A percentile compares a stretch with the other conserved stretches of the same genome.
These are phyloP conservation scores for Psococerastis gibbosa DNA, from an alignment of 2,888 invertebrate genomes.

Conservation along the genomic window DNA sequence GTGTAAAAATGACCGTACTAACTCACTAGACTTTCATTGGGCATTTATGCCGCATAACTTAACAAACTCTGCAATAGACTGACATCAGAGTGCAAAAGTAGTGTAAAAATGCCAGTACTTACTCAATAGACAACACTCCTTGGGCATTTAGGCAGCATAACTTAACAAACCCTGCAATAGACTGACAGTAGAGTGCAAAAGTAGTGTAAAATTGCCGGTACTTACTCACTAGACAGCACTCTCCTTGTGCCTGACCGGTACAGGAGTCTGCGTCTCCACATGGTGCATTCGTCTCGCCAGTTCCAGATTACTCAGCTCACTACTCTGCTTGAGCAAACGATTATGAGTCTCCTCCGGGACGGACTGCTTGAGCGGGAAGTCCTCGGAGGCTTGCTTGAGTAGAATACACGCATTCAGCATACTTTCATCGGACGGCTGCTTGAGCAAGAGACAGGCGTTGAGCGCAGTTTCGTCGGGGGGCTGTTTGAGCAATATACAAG, in stretches of 20 bases:
- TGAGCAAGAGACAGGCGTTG: not conserved
- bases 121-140: too few species aligned
- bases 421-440: not conserved
- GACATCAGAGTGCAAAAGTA: too few species aligned
- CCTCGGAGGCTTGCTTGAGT: not conserved
- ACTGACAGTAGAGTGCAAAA: too few species aligned
- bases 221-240: conserved; percentile 17
- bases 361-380: not conserved
- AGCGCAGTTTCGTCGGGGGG: not conserved
- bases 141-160: too few species aligned
- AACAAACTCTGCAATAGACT: too few species aligned
- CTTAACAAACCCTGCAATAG: too few species aligned
- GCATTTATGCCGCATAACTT: too few species aligned
- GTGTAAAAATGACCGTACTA: too few species aligned
- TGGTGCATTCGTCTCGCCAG: conserved; percentile 13
- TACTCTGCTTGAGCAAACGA: not conserved
- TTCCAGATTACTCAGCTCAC: not conserved
- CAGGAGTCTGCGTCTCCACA: conserved; percentile 16
- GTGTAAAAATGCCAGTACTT: too few species aligned
- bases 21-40: too few species aligned
- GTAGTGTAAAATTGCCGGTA: too few species aligned
- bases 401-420: too few species aligned
- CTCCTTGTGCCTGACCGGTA: conserved; percentile 15
- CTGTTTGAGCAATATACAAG: conserved; percentile 8
- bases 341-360: not conserved